phyloP scores from a whole-genome alignment of 2,113 vertebrate genomes.

The Callopanchax toddi region DNA sequence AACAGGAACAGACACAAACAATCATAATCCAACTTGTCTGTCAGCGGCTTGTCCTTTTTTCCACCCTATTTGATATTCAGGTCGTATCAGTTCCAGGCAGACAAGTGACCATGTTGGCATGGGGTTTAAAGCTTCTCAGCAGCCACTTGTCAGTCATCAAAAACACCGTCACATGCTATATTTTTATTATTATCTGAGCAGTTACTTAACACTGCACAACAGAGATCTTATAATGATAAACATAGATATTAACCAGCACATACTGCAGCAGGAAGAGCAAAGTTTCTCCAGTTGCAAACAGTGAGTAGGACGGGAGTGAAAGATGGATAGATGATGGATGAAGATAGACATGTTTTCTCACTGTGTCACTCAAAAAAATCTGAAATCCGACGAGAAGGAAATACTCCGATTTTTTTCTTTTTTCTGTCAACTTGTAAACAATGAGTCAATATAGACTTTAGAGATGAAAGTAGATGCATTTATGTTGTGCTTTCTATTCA shows the following conservation, averaged over 20 bases:
- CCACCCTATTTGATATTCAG: slow-evolving; percentile 65
- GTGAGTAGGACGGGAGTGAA: neutral
- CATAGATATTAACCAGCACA: neutral
- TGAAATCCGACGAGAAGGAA: too few relatives aligned
- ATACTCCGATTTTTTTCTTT: too few relatives aligned
- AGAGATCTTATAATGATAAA: neutral
- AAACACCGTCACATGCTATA: slow-evolving; percentile 24
- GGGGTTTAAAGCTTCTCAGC: slow-evolving; percentile 40
- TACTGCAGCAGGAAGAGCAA: slow-evolving; percentile 9
- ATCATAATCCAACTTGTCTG: slow-evolving; percentile 29
- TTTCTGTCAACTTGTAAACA: too few relatives aligned
- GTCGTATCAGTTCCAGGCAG: slow-evolving; percentile 51
- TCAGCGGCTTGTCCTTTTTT: slow-evolving; percentile 55
- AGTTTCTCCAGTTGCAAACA: neutral
- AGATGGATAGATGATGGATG: slow-evolving; percentile 27
- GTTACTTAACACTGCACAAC: neutral
- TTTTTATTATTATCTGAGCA: neutral
- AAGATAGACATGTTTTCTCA: neutral
- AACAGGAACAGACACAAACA: slow-evolving; percentile 33
- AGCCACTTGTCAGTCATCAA: slow-evolving; percentile 48
- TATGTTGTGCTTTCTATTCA: slow-evolving; percentile 37
- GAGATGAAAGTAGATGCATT: slow-evolving; percentile 39
- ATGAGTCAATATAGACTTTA: too few relatives aligned
- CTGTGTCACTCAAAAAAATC: too few relatives aligned
- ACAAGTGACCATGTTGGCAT: slow-evolving; percentile 53